These are phyloP conservation scores for Drosophila histrio DNA, from an alignment of 2,888 invertebrate genomes.

Conservation along the genomic window DNA sequence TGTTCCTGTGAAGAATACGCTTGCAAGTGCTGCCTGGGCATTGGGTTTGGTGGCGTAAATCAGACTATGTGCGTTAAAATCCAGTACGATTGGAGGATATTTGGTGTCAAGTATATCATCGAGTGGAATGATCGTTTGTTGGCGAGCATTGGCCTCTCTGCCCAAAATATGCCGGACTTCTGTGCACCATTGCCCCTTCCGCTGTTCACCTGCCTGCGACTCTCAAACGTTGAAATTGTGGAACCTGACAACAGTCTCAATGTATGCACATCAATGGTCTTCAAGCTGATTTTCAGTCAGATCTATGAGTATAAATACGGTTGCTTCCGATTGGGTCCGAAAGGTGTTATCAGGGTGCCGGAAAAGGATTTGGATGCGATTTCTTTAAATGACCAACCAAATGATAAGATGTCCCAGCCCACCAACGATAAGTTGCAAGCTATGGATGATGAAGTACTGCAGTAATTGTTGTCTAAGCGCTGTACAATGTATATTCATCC, in stretches of 20 bases:
- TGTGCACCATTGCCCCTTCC: constrained; percentile 68
- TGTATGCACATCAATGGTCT: constrained; percentile 58
- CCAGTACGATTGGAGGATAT: constrained; percentile 20
- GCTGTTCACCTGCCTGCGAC: constrained; percentile 59
- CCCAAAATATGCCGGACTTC: constrained; percentile 55
- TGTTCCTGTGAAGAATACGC: constrained; percentile 56
- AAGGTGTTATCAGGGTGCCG: constrained; percentile 42
- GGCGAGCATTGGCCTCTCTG: constrained; percentile 48
- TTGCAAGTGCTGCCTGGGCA: constrained; percentile 67
- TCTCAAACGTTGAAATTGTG: constrained; percentile 53
- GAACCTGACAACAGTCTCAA: constrained; percentile 49
- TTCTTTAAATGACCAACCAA: not conserved
- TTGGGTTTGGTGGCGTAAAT: constrained; percentile 43
- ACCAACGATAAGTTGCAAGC: constrained; percentile 14
- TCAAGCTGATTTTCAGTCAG: constrained; percentile 52
- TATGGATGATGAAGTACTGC: not conserved
- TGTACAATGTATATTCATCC: constrained; percentile 10
- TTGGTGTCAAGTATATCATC: constrained; percentile 46
- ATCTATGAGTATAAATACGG: constrained; percentile 62
- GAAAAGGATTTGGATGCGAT: not conserved
- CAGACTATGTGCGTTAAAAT: constrained; percentile 52
- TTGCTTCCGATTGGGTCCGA: constrained; percentile 57
- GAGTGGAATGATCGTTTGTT: constrained; percentile 48
- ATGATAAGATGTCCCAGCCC: not conserved
- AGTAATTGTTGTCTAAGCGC: constrained; percentile 1